Base-by-base conservation (phyloP, 2,888 invertebrate genomes). In the Microplitis deprimator region DNA sequence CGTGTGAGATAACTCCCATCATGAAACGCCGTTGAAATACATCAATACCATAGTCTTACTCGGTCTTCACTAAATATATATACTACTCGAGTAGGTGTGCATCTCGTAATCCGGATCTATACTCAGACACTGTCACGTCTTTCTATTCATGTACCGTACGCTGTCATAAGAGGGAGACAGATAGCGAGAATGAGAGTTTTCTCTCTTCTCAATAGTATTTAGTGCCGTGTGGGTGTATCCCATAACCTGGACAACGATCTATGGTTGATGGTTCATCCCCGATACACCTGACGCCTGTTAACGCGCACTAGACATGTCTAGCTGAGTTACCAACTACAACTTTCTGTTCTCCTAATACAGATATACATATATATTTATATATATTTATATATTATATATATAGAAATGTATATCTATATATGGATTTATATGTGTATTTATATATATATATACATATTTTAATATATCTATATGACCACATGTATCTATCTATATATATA, bases 221-320 rank as follows among this genome's bases (percentile, higher is more conserved):
- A 67, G 59, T 29, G 29, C 2, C 29, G 4, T 29, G 61, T 62
- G 61, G 41, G 59, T 73, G 65, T 41, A 41, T 61, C 6, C 64
- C 50, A 69, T 50, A 68, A 74, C 79, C 77, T 76, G 79, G 76
- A 68, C 41, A 73, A 77, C 74, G 67, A 69, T 39, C 61, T 39
- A 74, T 68, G 75, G 81, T 82, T 84, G 83, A 83, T 82, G 84
- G 83, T 83, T 82, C 85, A 83, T 84, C 82, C 73, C 29, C 50
- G 68, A 77, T 68, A 80, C 85, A 86, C 85, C 85, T 86, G 86
- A 86, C 82, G 84, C 82, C 82, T 81, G 84, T 86, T 86, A 86
- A 85, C 84, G 82, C 79, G 76, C 81, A 73, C 81, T 82, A 84
- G 84, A 84, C 84, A 77, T 80, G 84, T 83, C 82, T 82, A 79